Conservation (phyloP, 1,140 invertebrate genomes). For the Drosophila pachea region DNA sequence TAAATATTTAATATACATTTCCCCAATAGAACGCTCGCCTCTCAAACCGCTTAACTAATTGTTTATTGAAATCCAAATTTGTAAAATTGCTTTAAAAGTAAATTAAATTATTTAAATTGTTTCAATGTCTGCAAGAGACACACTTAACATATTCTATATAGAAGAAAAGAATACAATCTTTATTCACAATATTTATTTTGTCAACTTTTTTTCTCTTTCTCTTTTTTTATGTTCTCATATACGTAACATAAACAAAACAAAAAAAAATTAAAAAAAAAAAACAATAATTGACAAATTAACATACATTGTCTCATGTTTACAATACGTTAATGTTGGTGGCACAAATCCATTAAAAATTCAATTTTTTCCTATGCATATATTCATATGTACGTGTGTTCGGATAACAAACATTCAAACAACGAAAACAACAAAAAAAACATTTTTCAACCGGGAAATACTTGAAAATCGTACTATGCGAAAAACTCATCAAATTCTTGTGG, state of each 20-base stretch:
- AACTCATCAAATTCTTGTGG: conserved; percentile 34
- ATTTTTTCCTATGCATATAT: conserved; percentile 32
- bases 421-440: conserved; percentile 17
- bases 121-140: conserved; percentile 3
- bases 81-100: background rate
- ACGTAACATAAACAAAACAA: conserved; percentile 61
- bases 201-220: conserved; percentile 78
- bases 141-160: conserved; percentile 6
- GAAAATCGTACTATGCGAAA: conserved; percentile 32
- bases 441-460: conserved; percentile 28
- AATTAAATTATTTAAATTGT: background rate
- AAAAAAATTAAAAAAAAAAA: conserved; percentile 43
- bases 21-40: background rate
- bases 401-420: conserved; percentile 13
- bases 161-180: conserved; percentile 33
- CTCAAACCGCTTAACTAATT: background rate
- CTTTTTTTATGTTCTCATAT: conserved; percentile 74
- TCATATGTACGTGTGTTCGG: conserved; percentile 32
- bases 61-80: background rate
- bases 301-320: conserved; percentile 62
- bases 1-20: background rate
- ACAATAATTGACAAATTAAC: conserved; percentile 38
- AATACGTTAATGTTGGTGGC: conserved; percentile 71
- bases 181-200: conserved; percentile 74
- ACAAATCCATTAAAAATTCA: conserved; percentile 57